phyloP scores from a whole-genome alignment of 2,113 vertebrate genomes.

The Phrynosoma blainvillii region DNA sequence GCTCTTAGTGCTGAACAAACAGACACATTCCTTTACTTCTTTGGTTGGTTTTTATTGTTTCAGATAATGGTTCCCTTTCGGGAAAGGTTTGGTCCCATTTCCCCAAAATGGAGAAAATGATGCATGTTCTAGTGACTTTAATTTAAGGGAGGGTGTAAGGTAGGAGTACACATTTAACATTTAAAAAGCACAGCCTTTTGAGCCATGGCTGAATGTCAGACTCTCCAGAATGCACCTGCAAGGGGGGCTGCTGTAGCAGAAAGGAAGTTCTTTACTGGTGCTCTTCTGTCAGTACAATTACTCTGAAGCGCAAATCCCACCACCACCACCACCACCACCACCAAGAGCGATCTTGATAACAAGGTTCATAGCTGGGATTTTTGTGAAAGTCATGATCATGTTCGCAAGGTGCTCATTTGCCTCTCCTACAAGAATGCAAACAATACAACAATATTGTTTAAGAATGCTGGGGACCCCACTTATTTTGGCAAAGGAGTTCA shows the following conservation, averaged over 20 bases:
- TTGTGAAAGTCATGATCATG: background rate
- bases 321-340: background rate
- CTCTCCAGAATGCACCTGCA: background rate
- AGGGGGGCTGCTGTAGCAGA: background rate
- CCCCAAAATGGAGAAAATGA: background rate
- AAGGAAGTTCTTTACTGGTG: background rate
- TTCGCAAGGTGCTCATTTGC: constrained; percentile 5
- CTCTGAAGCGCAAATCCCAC: background rate
- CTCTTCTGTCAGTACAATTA: background rate
- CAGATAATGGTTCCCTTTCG: too few relatives aligned
- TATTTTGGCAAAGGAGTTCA: constrained; percentile 1
- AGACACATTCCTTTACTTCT: too few relatives aligned
- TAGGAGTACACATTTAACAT: background rate
- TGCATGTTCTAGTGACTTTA: background rate
- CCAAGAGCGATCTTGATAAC: background rate
- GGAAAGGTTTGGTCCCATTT: background rate
- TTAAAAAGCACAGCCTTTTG: background rate
- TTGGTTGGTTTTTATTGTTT: too few relatives aligned
- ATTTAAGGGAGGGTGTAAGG: background rate
- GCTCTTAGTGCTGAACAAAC: too few relatives aligned
- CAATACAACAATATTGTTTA: constrained; percentile 21
- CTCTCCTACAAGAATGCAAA: constrained; percentile 11
- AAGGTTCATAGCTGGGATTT: background rate
- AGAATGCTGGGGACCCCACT: background rate
- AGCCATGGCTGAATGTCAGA: background rate